Conservation (phyloP, 2,797 vertebrate genomes). For the Apogon talboti region DNA sequence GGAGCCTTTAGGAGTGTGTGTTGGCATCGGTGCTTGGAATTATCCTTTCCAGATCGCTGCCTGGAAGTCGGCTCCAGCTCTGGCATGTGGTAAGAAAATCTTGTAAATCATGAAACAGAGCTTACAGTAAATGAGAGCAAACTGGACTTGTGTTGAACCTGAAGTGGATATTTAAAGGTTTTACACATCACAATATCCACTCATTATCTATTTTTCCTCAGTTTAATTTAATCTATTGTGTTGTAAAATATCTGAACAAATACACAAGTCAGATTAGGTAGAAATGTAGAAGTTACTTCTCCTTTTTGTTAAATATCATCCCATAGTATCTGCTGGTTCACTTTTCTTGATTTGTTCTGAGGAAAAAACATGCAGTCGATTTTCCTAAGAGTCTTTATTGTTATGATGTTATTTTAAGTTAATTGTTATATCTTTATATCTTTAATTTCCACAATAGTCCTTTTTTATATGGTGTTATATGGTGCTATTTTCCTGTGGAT, state of each 20-base stretch:
- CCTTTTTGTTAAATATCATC: too few relatives aligned
- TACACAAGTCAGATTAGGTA: too few relatives aligned
- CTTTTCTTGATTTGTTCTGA: too few relatives aligned
- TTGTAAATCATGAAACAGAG: background rate
- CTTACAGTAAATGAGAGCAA: background rate
- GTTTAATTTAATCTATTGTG: too few relatives aligned
- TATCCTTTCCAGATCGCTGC: constrained; percentile 96
- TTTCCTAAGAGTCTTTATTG: too few relatives aligned
- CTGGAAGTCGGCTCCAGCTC: constrained; percentile 94
- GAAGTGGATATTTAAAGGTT: background rate
- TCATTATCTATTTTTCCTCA: too few relatives aligned
- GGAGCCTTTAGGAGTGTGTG: constrained; percentile 95
- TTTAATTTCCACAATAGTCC: background rate
- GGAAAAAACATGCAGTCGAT: too few relatives aligned
- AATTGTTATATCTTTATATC: too few relatives aligned
- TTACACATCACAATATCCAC: background rate
- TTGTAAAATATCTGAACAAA: too few relatives aligned
- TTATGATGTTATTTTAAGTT: too few relatives aligned
- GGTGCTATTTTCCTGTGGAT: constrained; percentile 12
- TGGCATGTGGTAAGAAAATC: constrained; percentile 90
- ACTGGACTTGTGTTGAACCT: background rate
- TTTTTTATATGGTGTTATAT: background rate
- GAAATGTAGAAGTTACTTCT: too few relatives aligned
- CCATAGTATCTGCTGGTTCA: too few relatives aligned
- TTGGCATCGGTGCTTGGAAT: constrained; percentile 98